Evolutionary conservation across 2,113 vertebrate genomes (phyloP).

Genomic region (Barnardius zonarius): DNA sequence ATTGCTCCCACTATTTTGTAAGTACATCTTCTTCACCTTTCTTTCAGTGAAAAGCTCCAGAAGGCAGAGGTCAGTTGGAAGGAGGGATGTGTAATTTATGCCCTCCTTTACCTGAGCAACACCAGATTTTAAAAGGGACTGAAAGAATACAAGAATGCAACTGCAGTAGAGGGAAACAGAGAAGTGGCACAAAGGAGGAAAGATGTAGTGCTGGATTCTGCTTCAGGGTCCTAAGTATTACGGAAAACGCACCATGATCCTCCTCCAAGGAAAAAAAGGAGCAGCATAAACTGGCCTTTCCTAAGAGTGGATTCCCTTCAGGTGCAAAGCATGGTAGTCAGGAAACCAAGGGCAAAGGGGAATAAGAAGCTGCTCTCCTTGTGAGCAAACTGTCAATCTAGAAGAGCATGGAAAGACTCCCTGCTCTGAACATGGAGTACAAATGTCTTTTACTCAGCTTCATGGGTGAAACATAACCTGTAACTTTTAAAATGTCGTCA

Average conservation of each 20-base stretch:
- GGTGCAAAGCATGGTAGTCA: accelerated
- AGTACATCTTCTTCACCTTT: neutral
- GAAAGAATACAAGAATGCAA: neutral
- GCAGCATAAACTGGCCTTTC: neutral
- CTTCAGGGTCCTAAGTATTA: neutral
- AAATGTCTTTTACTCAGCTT: neutral
- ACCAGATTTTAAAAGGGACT: neutral
- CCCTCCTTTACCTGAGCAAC: neutral
- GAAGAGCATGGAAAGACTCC: neutral
- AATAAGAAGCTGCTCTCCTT: neutral
- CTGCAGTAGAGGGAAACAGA: neutral
- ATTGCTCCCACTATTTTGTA: neutral
- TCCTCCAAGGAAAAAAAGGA: neutral
- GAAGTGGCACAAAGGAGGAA: neutral
- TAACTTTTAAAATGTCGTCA: neutral
- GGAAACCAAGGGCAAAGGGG: neutral
- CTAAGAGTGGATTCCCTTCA: neutral
- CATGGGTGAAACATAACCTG: neutral
- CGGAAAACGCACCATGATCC: neutral
- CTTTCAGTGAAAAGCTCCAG: neutral
- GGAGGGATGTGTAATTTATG: neutral
- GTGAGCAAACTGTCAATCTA: neutral
- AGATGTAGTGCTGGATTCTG: neutral
- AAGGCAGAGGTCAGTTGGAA: neutral
- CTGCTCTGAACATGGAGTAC: neutral